phyloP scores from a whole-genome alignment of 2,113 vertebrate genomes.

The Phalacrocorax aristotelis region DNA sequence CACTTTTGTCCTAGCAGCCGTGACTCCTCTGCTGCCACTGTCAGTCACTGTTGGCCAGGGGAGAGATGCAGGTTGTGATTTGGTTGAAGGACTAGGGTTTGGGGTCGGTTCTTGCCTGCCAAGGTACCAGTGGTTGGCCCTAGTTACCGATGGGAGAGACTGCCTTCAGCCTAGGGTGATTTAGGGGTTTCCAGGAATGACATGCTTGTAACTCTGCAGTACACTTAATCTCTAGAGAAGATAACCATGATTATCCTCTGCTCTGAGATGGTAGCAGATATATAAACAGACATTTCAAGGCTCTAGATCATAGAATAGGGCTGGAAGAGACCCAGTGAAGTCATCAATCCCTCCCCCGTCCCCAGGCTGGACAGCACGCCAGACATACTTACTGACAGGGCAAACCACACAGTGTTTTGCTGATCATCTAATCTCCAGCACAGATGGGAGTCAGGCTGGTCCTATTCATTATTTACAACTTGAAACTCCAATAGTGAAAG shows the following conservation, averaged over 20 bases:
- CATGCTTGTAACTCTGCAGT: neutral
- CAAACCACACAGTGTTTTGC: neutral
- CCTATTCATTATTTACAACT: slow-evolving; percentile 51
- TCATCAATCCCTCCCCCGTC: neutral
- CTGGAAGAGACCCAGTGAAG: neutral
- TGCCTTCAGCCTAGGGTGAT: neutral
- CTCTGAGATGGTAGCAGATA: neutral
- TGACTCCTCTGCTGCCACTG: neutral
- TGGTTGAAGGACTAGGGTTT: neutral
- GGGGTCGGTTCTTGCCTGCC: neutral
- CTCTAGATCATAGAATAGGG: neutral
- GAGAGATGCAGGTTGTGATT: neutral
- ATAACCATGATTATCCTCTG: neutral
- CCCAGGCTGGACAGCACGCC: neutral
- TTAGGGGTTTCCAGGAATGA: neutral
- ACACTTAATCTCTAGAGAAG: neutral
- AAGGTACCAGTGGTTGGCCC: neutral
- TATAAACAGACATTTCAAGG: slow-evolving; percentile 3
- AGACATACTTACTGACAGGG: neutral
- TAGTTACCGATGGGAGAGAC: neutral
- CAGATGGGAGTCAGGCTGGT: neutral
- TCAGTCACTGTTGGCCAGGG: neutral
- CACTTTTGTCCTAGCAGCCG: neutral
- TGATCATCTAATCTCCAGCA: slow-evolving; percentile 20
- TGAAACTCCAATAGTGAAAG: slow-evolving; percentile 1